Conservation (phyloP, 2,797 vertebrate species). For the Benthosema pterotum region DNA sequence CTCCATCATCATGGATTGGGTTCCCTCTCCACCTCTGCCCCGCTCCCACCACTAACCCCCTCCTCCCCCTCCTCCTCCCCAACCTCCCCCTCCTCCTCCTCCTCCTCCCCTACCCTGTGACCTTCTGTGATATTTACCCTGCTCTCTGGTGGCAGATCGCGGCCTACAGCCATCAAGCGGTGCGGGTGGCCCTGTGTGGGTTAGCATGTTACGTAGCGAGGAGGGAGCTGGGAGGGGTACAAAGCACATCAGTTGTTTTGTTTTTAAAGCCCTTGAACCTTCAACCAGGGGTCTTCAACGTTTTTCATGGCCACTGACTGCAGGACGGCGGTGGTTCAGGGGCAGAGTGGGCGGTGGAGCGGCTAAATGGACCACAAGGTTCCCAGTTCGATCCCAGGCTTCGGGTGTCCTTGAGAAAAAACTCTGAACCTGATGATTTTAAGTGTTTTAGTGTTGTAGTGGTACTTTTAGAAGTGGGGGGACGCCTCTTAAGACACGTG, state of each 20-base stretch:
- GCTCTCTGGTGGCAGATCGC: slow-evolving; percentile 73
- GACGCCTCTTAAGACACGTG: no score
- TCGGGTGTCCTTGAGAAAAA: no score
- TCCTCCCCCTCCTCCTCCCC: slow-evolving; percentile 30
- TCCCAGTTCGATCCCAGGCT: no score
- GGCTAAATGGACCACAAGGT: no score
- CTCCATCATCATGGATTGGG: no score
- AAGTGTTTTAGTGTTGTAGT: no score
- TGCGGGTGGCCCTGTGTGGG: slow-evolving; percentile 57
- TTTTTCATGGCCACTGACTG: no score
- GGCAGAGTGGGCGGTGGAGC: no score
- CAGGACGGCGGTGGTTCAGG: no score
- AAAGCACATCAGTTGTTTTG: slow-evolving; percentile 52
- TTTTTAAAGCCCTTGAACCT: slow-evolving; percentile 25
- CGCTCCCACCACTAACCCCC: slow-evolving; percentile 49
- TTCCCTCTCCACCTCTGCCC: background rate
- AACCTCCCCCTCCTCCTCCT: slow-evolving; percentile 31
- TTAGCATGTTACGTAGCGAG: slow-evolving; percentile 56
- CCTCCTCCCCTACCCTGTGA: slow-evolving; percentile 70
- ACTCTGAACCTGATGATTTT: no score
- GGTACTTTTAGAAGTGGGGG: no score
- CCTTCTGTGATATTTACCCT: slow-evolving; percentile 85
- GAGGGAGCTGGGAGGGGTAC: slow-evolving; percentile 32
- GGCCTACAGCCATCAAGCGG: slow-evolving; percentile 61
- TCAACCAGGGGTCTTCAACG: no score